phyloP scores from a whole-genome alignment of 2,888 invertebrate genomes.

The Drosophila barbarae region DNA sequence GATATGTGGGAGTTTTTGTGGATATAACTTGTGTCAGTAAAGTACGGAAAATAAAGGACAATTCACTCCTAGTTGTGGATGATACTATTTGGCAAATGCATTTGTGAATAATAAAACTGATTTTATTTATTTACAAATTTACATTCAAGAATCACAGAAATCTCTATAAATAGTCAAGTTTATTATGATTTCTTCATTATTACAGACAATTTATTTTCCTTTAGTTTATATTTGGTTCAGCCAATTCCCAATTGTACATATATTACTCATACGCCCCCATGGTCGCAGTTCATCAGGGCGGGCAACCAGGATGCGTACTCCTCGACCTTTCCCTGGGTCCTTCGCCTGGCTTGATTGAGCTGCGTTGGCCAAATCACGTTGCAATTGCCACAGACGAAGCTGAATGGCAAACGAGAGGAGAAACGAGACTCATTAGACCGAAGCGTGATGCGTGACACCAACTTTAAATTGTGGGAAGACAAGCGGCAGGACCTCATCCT shows the following conservation, averaged over 20 bases:
- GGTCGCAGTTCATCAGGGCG: constrained; percentile 37
- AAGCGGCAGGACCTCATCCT: constrained; percentile 33
- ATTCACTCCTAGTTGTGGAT: not conserved
- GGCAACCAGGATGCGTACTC: constrained; percentile 3
- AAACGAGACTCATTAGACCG: constrained; percentile 62
- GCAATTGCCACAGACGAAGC: constrained; percentile 54
- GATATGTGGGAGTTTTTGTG: constrained; percentile 18
- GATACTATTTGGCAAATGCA: not conserved
- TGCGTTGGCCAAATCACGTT: constrained; percentile 66
- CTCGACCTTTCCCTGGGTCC: not conserved
- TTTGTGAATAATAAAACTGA: not conserved
- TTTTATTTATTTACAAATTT: not conserved
- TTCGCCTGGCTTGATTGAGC: constrained; percentile 53
- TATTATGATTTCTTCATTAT: not conserved
- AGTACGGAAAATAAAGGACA: not conserved
- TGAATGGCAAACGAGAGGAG: constrained; percentile 37
- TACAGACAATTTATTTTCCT: not conserved
- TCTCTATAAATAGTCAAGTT: not conserved
- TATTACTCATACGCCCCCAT: constrained; percentile 57
- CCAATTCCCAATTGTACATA: constrained; percentile 38
- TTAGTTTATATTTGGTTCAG: not conserved
- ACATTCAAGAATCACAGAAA: not conserved
- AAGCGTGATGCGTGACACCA: constrained; percentile 71
- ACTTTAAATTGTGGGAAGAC: constrained; percentile 63
- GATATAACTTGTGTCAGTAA: not conserved